Conservation (phyloP, 2,113 vertebrate species). For the Melanotaenia duboulayi region DNA sequence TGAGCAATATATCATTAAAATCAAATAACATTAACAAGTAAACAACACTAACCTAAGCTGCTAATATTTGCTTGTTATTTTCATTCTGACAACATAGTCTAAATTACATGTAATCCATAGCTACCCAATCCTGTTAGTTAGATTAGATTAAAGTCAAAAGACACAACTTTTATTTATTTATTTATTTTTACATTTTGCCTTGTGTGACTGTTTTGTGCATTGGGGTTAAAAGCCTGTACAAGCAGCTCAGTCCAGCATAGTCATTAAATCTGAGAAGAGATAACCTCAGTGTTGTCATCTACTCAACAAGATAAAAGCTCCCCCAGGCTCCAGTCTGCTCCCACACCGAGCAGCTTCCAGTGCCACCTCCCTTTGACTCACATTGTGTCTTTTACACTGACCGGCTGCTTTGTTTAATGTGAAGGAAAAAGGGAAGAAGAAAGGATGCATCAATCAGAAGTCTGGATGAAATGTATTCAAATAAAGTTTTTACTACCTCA, state of each 20-base stretch:
- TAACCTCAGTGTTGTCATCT: conserved; percentile 16
- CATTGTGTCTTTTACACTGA: neutral
- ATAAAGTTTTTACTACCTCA: neutral
- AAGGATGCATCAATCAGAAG: neutral
- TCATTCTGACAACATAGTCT: neutral
- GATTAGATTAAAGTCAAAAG: neutral
- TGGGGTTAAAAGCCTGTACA: neutral
- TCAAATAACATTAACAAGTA: no score
- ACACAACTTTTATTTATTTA: neutral
- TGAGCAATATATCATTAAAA: no score
- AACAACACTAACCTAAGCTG: neutral
- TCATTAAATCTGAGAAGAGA: conserved; percentile 31
- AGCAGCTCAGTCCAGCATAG: conserved; percentile 6
- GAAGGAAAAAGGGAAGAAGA: neutral
- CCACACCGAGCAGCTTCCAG: neutral
- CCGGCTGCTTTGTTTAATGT: no score
- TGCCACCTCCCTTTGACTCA: neutral
- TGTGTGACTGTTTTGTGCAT: conserved; percentile 7
- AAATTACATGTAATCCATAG: neutral
- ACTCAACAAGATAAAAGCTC: conserved; percentile 11
- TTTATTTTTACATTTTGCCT: neutral
- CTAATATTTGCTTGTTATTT: neutral
- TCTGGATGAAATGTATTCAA: neutral
- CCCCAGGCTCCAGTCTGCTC: neutral
- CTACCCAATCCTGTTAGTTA: neutral